Percentiles rank a stretch among this genome's conserved stretches.
Conservation (phyloP, 2,113 vertebrate species). For the Tupaia chinensis region DNA sequence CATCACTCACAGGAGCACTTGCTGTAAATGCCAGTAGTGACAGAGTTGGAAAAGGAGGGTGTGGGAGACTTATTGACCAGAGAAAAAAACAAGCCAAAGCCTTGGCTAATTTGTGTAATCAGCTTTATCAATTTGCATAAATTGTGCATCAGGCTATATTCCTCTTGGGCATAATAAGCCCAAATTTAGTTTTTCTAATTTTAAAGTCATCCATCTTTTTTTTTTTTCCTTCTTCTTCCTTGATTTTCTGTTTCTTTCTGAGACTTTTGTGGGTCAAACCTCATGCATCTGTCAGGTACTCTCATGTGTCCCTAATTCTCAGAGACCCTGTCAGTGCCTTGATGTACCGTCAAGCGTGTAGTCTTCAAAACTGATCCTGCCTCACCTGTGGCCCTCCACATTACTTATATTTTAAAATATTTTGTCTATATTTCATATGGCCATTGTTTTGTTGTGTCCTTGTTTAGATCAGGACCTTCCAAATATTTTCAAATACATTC, state of each 20-base stretch:
- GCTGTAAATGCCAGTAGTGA: constrained; percentile 61
- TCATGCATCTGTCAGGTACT: constrained; percentile 80
- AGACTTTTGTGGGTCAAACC: constrained; percentile 63
- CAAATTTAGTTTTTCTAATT: constrained; percentile 86
- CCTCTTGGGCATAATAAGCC: constrained; percentile 84
- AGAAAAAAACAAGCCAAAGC: constrained; percentile 80
- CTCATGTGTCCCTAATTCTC: not conserved
- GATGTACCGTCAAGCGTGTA: not conserved
- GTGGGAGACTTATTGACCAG: constrained; percentile 78
- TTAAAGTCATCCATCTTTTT: constrained; percentile 80
- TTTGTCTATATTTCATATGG: not conserved
- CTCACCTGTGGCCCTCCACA: not conserved
- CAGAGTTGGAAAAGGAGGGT: constrained; percentile 4
- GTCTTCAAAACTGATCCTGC: not conserved
- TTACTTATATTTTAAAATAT: not conserved
- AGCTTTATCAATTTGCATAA: constrained; percentile 86
- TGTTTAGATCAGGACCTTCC: not conserved
- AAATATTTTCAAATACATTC: constrained; percentile 9
- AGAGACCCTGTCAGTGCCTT: not conserved
- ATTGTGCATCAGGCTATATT: constrained; percentile 84
- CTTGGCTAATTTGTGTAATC: constrained; percentile 84
- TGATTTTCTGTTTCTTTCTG: constrained; percentile 73
- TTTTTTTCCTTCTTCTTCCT: not conserved
- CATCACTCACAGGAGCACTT: constrained; percentile 31
- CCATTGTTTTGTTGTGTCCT: not conserved